Percentiles rank a stretch among this genome's conserved stretches.
Evolutionary conservation across 2,888 invertebrate species (phyloP).

Genomic region (Pherbina coryleti): DNA sequence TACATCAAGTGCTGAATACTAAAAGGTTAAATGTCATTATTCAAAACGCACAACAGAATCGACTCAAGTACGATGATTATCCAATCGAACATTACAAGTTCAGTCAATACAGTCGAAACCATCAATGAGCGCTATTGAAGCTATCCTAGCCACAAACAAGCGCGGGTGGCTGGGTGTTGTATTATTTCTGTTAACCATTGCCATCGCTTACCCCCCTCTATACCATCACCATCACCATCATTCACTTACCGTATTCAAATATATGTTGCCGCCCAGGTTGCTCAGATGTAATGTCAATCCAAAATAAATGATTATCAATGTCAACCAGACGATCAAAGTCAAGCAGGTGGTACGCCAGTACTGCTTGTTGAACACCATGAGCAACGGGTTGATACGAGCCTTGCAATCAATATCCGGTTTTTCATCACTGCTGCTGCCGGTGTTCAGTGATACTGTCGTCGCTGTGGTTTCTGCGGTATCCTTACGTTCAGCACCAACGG

Average conservation of each 20-base stretch:
- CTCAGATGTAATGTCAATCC: conserved; percentile 82
- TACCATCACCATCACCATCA: background rate
- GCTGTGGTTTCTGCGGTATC: conserved; percentile 2
- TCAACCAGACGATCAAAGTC: conserved; percentile 80
- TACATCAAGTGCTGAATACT: background rate
- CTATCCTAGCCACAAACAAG: background rate
- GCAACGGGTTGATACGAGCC: conserved; percentile 72
- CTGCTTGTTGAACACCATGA: conserved; percentile 76
- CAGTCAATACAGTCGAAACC: background rate
- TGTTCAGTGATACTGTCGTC: conserved; percentile 54
- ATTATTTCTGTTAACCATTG: background rate
- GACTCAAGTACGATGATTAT: conserved; percentile 1
- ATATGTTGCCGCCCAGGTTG: conserved; percentile 81
- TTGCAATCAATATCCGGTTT: conserved; percentile 33
- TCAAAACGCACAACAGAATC: conserved; percentile 8
- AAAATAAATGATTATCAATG: conserved; percentile 82
- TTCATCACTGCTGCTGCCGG: conserved; percentile 62
- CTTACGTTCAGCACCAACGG: conserved; percentile 17
- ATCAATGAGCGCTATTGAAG: background rate
- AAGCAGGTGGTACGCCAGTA: conserved; percentile 78
- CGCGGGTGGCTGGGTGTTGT: conserved; percentile 14
- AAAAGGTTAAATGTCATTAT: background rate
- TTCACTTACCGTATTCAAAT: conserved; percentile 75
- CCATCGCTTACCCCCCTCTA: too few relatives aligned
- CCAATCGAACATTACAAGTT: background rate